Evolutionary conservation across 2,113 vertebrate species (phyloP), one percentile per base, ranked within the genome.

Genomic region (Anhinga anhinga): DNA sequence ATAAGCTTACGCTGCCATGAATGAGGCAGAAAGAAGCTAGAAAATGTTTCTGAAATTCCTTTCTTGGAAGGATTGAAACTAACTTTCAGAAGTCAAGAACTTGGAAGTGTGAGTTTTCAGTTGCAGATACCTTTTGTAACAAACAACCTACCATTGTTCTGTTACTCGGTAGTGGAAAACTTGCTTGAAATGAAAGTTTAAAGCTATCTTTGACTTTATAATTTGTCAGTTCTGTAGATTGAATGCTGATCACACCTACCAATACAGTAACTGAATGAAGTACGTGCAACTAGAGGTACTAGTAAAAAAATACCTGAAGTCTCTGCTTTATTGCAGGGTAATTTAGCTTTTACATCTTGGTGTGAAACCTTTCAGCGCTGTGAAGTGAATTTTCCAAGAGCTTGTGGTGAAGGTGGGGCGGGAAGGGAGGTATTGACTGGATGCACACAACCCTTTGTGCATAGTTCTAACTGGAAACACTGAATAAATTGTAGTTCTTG

Each of bases 301-400:
- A 82, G 82, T 86, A 72, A 88, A 72, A 88, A 91, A 82, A 91
- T 44, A 84, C 49, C 73, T 50, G 77, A 96, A 96, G 74, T 77
- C 72, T 93, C 97, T 98, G 97, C 97, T 98, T 98, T 86, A 98
- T 65, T 93, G 97, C 97, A 97, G 97, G 93, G 73, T 32, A 59
- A 61, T 40, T 80, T 50, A 93, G 93, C 80, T 97, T 90, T 95
- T 94, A 80, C 44, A 77, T 82, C 62, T 90, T 32, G 93, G 85
- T 59, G 87, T 93, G 95, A 97, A 97, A 89, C 77, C 82, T 84
- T 86, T 89, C 95, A 95, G 38, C 18, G 56, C 92, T 97, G 87
- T 70, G 90, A 83, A 97, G 94, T 96, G 96, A 71, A 90, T 97
- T 98, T 97, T 80, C 62, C 86, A 91, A 94, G 88, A 96, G 85